Evolutionary conservation across 2,888 invertebrate species (phyloP).

Genomic region (Ochropleura leucogaster): DNA sequence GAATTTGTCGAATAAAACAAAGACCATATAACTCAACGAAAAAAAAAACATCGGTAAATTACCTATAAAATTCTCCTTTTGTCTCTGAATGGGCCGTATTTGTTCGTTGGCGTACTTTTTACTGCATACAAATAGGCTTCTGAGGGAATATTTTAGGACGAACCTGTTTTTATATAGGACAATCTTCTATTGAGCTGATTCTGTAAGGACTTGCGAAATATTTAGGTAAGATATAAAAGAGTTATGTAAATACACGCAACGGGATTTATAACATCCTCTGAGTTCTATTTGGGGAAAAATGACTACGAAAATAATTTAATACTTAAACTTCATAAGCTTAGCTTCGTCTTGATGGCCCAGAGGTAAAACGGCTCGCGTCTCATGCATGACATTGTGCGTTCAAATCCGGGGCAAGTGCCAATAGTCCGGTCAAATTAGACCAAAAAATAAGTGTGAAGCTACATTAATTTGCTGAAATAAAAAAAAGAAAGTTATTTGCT

Average conservation of each 20-base stretch:
- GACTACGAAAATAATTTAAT: background rate
- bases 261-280: background rate
- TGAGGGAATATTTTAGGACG: constrained; percentile 46
- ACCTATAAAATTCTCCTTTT: constrained; percentile 64
- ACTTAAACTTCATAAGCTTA: no score
- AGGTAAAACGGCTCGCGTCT: no score
- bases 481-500: no score
- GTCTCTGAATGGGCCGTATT: constrained; percentile 51
- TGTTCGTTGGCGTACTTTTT: constrained; percentile 57
- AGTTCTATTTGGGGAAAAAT: background rate
- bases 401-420: no score
- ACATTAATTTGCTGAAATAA: no score
- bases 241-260: constrained; percentile 17
- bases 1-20: constrained; percentile 61
- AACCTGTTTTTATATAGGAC: constrained; percentile 57
- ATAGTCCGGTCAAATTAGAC: no score
- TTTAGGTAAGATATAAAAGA: constrained; percentile 33
- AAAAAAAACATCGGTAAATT: constrained; percentile 63
- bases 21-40: constrained; percentile 59
- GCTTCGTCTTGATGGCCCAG: no score
- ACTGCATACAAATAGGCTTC: constrained; percentile 60
- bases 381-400: no score
- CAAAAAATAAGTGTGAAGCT: no score
- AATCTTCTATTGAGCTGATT: constrained; percentile 32
- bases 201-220: constrained; percentile 19